These are phyloP conservation scores for Heterochromis multidens DNA, from an alignment of 2,113 vertebrate species.

Conservation along the genomic window DNA sequence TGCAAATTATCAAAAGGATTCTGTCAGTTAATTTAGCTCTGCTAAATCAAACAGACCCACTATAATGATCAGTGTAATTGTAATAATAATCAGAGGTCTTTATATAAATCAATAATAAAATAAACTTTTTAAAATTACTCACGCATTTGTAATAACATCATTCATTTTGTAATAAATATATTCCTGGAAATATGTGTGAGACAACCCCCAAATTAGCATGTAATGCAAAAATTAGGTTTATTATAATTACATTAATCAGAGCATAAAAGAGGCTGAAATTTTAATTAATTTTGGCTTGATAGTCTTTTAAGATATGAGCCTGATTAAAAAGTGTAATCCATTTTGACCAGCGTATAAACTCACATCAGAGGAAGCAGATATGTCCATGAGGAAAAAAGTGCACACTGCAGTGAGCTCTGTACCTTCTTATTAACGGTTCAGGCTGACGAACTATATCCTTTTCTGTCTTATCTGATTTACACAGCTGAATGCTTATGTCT, in stretches of 20 bases:
- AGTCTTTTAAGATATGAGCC: slow-evolving; percentile 54
- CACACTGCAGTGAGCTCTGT: background rate
- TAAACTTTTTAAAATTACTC: slow-evolving; percentile 14
- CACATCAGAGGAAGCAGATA: slow-evolving; percentile 43
- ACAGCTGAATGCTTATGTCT: slow-evolving; percentile 45
- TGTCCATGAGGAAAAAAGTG: slow-evolving; percentile 1
- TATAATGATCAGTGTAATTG: background rate
- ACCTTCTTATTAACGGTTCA: slow-evolving; percentile 40
- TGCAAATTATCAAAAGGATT: background rate
- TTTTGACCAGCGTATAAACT: slow-evolving; percentile 60
- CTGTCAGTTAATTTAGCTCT: background rate
- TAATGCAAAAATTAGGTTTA: slow-evolving; percentile 23
- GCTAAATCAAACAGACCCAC: background rate
- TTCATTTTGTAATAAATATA: slow-evolving; percentile 17
- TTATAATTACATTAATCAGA: slow-evolving; percentile 58
- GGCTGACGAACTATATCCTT: slow-evolving; percentile 61
- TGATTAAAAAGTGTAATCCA: slow-evolving; percentile 66
- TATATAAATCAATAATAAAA: slow-evolving; percentile 23
- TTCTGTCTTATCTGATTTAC: slow-evolving; percentile 67
- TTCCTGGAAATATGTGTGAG: background rate
- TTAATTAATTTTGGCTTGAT: slow-evolving; percentile 68
- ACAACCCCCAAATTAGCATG: background rate
- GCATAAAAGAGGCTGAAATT: slow-evolving; percentile 59
- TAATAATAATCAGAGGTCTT: background rate
- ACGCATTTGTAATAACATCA: slow-evolving; percentile 20